phyloP scores from a whole-genome alignment of 2,113 vertebrate species.

The Eulacestoma nigropectus region DNA sequence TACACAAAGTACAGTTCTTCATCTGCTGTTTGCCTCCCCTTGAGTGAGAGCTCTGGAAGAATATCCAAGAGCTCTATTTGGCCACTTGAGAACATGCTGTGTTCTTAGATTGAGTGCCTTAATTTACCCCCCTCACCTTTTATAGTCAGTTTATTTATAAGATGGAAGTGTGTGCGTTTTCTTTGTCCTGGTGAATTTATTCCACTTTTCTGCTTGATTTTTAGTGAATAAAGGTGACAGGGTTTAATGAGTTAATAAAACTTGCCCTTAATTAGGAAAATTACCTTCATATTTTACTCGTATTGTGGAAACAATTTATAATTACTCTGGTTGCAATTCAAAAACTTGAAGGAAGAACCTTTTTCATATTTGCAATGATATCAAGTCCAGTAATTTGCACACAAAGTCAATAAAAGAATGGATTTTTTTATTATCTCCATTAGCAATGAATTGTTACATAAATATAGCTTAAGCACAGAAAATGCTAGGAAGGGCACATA shows the following conservation, averaged over 20 bases:
- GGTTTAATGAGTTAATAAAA: slow-evolving; percentile 49
- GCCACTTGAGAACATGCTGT: background rate
- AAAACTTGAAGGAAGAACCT: background rate
- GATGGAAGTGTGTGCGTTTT: background rate
- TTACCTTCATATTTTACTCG: slow-evolving; percentile 51
- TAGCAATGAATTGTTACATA: background rate
- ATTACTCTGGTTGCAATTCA: background rate
- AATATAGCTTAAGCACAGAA: background rate
- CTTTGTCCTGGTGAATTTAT: slow-evolving; percentile 30
- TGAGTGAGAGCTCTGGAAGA: background rate
- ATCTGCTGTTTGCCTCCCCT: background rate
- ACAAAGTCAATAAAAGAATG: background rate
- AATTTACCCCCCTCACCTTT: slow-evolving; percentile 8
- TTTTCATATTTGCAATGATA: background rate
- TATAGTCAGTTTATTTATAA: background rate
- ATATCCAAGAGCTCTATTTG: background rate
- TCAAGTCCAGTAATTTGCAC: background rate
- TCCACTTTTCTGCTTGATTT: slow-evolving; percentile 27
- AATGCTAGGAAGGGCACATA: background rate
- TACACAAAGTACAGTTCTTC: background rate
- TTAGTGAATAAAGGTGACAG: slow-evolving; percentile 32
- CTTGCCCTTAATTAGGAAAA: slow-evolving; percentile 53
- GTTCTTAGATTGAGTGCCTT: background rate
- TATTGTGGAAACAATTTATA: slow-evolving; percentile 29
- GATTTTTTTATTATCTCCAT: background rate